phyloP scores from a whole-genome alignment of 2,888 invertebrate species.

The Dione juno region DNA sequence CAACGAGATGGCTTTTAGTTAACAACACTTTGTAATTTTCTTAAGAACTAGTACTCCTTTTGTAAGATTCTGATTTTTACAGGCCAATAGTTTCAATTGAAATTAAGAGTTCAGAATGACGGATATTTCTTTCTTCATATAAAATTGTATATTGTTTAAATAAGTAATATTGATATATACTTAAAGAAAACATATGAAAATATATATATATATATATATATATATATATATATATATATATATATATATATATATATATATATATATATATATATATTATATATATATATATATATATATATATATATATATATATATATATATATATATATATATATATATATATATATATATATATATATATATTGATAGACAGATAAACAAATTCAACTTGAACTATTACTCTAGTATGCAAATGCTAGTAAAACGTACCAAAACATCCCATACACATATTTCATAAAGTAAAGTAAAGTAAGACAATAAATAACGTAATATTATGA shows the following conservation, averaged over 20 bases:
- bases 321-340: too few relatives aligned
- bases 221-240: too few relatives aligned
- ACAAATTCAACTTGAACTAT: not conserved
- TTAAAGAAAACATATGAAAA: too few relatives aligned
- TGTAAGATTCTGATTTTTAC: not conserved
- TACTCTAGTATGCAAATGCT: not conserved
- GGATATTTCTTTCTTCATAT: not conserved
- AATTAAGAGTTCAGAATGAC: not conserved
- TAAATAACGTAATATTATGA: conserved; percentile 13
- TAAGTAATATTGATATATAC: too few relatives aligned
- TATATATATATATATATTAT: too few relatives aligned
- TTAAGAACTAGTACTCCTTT: conserved; percentile 6
- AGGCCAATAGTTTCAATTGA: not conserved
- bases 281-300: too few relatives aligned
- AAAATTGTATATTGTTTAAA: not conserved
- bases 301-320: too few relatives aligned
- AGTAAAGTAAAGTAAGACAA: not conserved
- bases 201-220: too few relatives aligned
- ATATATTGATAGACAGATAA: too few relatives aligned
- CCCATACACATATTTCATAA: not conserved
- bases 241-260: too few relatives aligned
- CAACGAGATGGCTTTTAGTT: not conserved
- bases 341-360: too few relatives aligned
- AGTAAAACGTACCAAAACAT: not conserved
- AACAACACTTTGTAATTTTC: conserved; percentile 14